phyloP scores from a whole-genome alignment of 92 coral and sea anemone genomes.

The Hydrozoanthus gracilis region DNA sequence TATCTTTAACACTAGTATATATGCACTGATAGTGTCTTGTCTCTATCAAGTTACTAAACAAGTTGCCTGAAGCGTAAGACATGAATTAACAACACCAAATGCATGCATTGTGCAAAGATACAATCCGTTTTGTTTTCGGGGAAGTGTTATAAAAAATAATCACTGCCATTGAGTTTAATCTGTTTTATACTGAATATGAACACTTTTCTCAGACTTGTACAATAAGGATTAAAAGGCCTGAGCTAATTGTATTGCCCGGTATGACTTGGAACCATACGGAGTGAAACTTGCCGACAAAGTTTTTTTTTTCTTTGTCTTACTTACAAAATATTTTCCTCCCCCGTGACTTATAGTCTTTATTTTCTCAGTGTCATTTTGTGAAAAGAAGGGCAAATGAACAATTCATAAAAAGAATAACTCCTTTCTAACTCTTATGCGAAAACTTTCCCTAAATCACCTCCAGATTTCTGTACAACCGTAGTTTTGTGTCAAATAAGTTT shows the following conservation, averaged over 20 bases:
- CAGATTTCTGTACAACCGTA: no score
- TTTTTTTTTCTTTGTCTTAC: no score
- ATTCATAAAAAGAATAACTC: background rate
- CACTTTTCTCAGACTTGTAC: background rate
- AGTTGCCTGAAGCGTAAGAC: background rate
- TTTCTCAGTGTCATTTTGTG: background rate
- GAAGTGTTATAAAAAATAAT: slow-evolving; percentile 40
- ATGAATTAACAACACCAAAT: background rate
- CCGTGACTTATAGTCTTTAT: background rate
- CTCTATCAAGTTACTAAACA: background rate
- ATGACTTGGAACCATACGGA: no score
- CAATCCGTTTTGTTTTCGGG: slow-evolving; percentile 4
- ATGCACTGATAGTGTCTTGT: background rate
- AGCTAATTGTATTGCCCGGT: no score
- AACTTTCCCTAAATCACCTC: no score
- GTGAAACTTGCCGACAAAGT: no score
- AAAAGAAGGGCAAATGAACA: slow-evolving; percentile 7
- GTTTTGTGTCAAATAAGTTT: no score
- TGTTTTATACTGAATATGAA: background rate
- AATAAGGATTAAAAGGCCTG: no score
- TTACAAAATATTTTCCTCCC: background rate
- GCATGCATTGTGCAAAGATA: background rate
- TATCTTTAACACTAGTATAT: background rate
- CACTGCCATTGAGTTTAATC: background rate
- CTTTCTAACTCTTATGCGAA: background rate